A percentile compares a stretch with the other conserved stretches of the same genome.
phyloP scores from a whole-genome alignment of 1,140 invertebrate species.

The Drosophila sulfurigaster region DNA sequence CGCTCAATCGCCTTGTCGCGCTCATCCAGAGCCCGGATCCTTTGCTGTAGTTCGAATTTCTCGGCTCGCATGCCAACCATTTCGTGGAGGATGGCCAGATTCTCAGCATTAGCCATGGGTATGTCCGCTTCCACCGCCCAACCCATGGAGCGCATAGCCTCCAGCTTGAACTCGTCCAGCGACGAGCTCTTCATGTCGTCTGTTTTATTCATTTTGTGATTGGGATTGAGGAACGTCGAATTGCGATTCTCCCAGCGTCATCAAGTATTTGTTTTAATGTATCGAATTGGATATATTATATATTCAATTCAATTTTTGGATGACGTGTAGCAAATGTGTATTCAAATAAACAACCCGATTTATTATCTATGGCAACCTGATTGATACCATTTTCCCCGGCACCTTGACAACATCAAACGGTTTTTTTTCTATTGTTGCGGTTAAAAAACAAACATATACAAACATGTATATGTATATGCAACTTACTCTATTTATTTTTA shows the following conservation, averaged over 20 bases:
- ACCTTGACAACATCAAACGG: not conserved
- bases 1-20: conserved; percentile 75
- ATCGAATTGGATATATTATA: conserved; percentile 9
- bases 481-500: no score
- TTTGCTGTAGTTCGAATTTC: conserved; percentile 64
- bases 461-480: no score
- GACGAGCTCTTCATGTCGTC: conserved; percentile 68
- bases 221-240: not conserved
- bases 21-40: conserved; percentile 62
- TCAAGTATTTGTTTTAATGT: conserved; percentile 6
- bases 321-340: conserved; percentile 5
- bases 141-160: conserved; percentile 85
- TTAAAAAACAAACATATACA: no score
- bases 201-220: conserved; percentile 53
- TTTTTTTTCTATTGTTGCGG: not conserved
- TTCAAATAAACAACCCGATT: not conserved
- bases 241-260: not conserved
- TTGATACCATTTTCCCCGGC: conserved; percentile 14
- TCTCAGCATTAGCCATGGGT: conserved; percentile 90
- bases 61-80: conserved; percentile 58
- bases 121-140: conserved; percentile 88
- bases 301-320: conserved; percentile 5
- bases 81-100: conserved; percentile 86
- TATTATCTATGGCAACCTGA: conserved; percentile 36
- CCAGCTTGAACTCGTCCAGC: conserved; percentile 65